Base-by-base conservation (phyloP, 2,797 vertebrate species). In the Sebastes matsubarae region DNA sequence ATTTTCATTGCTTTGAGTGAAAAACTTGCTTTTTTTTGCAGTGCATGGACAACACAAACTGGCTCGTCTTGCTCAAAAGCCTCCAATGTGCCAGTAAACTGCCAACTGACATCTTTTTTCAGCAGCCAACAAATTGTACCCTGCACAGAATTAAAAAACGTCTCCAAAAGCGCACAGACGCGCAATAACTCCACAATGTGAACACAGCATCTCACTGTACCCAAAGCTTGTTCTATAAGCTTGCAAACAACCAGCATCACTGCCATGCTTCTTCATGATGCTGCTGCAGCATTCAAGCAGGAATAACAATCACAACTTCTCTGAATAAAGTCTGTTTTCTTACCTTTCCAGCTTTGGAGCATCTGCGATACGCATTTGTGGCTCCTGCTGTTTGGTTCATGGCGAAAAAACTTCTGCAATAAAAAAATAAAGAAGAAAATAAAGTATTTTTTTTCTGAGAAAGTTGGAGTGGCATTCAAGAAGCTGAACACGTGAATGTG, bases 341-440 rank as follows among this genome's bases (percentile, higher is more conserved):
- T 96, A 99, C 98, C 97, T 99, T 98, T 24, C 96, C 96, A 66
- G 95, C 96, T 57, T 97, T 99, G 84, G 96, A 87, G 86, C 98
- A 98, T 79, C 97, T 96, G 79, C 97, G 95, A 81, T 99, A 97
- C 66, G 96, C 96, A 42, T 99, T 98, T 29, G 96, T 96, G 74
- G 96, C 97, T 72, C 97, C 97, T 1, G 98, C 98, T 0, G 98
- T 99, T 93, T 99, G 98, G 88, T 99, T 99, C 98, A 99, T 99
- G 91, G 67, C 80, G 82, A 32, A 64, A 90, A n/a, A 52, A 90
- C 75, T 79, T 84, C 93, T 94, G 83, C n/a, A 20, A 70, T 32
- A 64, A 54, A 24, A 81, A 5, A 60, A 75, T 7, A 4, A 7
- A 5, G 70, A 61, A 46, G 1, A 1, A 36, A 22, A 85, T 42